phyloP scores from a whole-genome alignment of 2,797 vertebrate genomes.

The Takifugu rubripes region DNA sequence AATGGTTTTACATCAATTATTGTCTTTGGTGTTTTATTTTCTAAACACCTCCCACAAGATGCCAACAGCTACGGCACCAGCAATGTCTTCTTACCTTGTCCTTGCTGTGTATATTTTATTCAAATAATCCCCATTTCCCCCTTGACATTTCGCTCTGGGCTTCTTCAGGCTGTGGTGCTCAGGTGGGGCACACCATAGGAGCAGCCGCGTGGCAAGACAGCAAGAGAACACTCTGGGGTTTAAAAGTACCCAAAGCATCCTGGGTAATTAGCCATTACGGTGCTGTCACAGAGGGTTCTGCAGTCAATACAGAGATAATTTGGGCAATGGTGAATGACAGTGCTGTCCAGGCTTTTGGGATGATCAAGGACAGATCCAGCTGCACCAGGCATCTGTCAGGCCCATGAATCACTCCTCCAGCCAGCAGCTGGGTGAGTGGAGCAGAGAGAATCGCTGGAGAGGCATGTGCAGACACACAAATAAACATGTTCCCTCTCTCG shows the following conservation, averaged over 20 bases:
- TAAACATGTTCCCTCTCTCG: constrained; percentile 79
- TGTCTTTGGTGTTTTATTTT: no score
- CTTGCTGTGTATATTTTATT: constrained; percentile 54
- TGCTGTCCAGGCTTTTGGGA: constrained; percentile 98
- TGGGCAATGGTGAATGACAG: constrained; percentile 99
- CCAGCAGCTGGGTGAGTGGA: constrained; percentile 87
- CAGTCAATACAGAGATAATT: constrained; percentile 99
- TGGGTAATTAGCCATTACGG: constrained; percentile 99
- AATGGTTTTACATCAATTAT: no score
- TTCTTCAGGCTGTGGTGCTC: constrained; percentile 48
- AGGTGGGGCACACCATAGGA: constrained; percentile 54
- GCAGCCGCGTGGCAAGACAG: constrained; percentile 64
- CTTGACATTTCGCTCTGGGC: constrained; percentile 47
- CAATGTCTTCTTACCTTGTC: constrained; percentile 20
- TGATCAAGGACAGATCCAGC: constrained; percentile 99
- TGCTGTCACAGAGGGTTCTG: constrained; percentile 97
- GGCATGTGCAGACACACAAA: constrained; percentile 79
- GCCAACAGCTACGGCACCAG: no score
- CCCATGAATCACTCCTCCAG: constrained; percentile 99
- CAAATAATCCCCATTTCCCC: constrained; percentile 44
- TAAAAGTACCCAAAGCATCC: constrained; percentile 97
- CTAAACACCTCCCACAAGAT: no score
- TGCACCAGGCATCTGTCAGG: constrained; percentile 99
- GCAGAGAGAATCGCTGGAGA: constrained; percentile 87
- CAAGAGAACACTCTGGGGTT: constrained; percentile 79